A percentile compares a stretch with the other conserved stretches of the same genome.
Evolutionary conservation across 2,797 vertebrate species (phyloP).

Genomic region (Anas bernieri): DNA sequence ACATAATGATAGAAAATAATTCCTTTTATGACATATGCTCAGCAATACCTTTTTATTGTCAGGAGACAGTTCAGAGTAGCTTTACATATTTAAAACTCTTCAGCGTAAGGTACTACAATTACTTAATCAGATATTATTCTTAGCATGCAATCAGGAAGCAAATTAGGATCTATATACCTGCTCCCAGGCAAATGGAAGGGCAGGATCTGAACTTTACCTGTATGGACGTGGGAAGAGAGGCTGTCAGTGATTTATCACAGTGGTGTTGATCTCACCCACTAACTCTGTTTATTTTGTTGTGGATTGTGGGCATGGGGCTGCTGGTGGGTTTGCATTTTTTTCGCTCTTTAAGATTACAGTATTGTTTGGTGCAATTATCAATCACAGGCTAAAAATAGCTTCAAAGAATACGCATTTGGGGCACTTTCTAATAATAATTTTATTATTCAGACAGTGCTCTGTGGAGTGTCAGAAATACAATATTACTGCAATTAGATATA

Average conservation of each 20-base stretch:
- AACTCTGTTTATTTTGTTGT: neutral
- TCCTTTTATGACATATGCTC: neutral
- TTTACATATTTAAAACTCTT: slow-evolving; percentile 33
- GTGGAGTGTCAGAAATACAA: neutral
- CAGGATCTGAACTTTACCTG: neutral
- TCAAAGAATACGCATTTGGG: neutral
- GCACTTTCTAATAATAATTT: neutral
- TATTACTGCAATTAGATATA: neutral
- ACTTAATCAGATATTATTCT: neutral
- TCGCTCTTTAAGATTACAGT: neutral
- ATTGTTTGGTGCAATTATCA: neutral
- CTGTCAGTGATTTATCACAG: neutral
- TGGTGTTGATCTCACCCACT: neutral
- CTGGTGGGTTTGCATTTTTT: neutral
- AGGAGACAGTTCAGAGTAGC: neutral
- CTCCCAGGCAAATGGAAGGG: slow-evolving; percentile 25
- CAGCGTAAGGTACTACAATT: neutral
- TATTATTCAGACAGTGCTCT: neutral
- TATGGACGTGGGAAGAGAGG: neutral
- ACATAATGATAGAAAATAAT: neutral
- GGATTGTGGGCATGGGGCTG: neutral
- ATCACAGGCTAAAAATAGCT: neutral
- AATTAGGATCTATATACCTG: slow-evolving; percentile 8
- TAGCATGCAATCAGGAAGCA: slow-evolving; percentile 26
- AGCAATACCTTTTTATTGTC: neutral